Base-by-base conservation (phyloP, 1,140 invertebrate genomes). In the Drosophila bifasciata region DNA sequence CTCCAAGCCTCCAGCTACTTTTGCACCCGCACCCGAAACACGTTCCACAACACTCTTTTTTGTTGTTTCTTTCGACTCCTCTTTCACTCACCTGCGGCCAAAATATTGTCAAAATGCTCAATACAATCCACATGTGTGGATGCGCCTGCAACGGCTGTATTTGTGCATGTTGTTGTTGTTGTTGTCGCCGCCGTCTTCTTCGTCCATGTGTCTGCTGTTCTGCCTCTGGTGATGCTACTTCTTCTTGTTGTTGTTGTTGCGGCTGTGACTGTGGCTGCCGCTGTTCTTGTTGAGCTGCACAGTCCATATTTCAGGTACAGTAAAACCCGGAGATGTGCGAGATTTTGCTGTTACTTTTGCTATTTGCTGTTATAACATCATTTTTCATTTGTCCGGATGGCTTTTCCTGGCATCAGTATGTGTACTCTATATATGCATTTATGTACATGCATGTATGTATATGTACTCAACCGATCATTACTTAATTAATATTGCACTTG, bases 401-500 rank as follows among this genome's bases (percentile, higher is more conserved):
- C 9, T 32, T 32, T 32, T 11, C 28, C 28, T 9, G 11, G 11
- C 32, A 36, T 36, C 32, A 13, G 32, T 36, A 4, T 36, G 11
- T 36, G 11, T 36, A 13, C 32, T 36, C 11, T 36, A 36, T 70
- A 40, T 58, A 55, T 63, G 40, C 25, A 52, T 46, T 13, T 48
- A 15, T 40, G 41, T 62, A n/a, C n/a, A 57, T 64, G 32, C 13
- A 41, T 63, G 40, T 55, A 23, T 43, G 25, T 6, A 23, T 3
- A 32, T 60, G 49, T 32, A 21, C 55, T 67, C 45, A 58, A 51
- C 63, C 16, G 48, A 28, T 72, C 67, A 71, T 79, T 67, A 77
- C 67, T 75, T 79, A 69, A 84, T 62, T 75, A 69, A 75, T 84
- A 84, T 86, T 84, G 80, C 81, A 84, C 80, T 84, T 80, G 59